Evolutionary conservation across 2,888 invertebrate species (phyloP).

Genomic region (Steinernema carpocapsae): DNA sequence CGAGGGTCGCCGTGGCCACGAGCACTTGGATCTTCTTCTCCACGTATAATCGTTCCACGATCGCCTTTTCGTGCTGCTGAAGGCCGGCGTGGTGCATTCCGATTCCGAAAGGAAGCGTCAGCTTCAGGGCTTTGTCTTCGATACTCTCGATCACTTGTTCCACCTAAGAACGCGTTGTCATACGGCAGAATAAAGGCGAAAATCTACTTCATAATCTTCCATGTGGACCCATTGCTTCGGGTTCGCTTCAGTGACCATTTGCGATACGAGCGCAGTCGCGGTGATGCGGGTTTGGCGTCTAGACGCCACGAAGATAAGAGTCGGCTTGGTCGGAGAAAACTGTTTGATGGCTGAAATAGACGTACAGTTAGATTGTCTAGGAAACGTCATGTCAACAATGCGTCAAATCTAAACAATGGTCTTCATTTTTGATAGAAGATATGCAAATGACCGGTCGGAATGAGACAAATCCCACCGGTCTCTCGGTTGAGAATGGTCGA

Average conservation of each 20-base stretch:
- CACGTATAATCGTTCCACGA: slow-evolving; percentile 76
- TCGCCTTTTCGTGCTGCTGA: slow-evolving; percentile 86
- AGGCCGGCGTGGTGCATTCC: slow-evolving; percentile 98
- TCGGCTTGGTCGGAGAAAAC: slow-evolving; percentile 88
- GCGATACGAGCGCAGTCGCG: slow-evolving; percentile 88
- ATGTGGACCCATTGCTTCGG: slow-evolving; percentile 94
- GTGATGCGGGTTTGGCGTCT: slow-evolving; percentile 93
- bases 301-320: slow-evolving; percentile 92
- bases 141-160: slow-evolving; percentile 74
- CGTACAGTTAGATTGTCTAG: no score
- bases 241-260: slow-evolving; percentile 85
- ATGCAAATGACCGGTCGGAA: no score
- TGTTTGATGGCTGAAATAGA: slow-evolving; percentile 78
- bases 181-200: no score
- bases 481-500: no score
- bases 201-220: slow-evolving; percentile 66
- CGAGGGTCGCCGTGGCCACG: slow-evolving; percentile 93
- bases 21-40: slow-evolving; percentile 76
- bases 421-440: no score
- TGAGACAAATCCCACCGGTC: no score
- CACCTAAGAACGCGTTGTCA: slow-evolving; percentile 73
- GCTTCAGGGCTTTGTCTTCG: slow-evolving; percentile 86
- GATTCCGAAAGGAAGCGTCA: slow-evolving; percentile 93
- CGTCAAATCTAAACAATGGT: neutral
- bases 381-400: neutral